These are phyloP conservation scores for Hemaris fuciformis DNA, from an alignment of 2,888 invertebrate genomes.

Conservation along the genomic window DNA sequence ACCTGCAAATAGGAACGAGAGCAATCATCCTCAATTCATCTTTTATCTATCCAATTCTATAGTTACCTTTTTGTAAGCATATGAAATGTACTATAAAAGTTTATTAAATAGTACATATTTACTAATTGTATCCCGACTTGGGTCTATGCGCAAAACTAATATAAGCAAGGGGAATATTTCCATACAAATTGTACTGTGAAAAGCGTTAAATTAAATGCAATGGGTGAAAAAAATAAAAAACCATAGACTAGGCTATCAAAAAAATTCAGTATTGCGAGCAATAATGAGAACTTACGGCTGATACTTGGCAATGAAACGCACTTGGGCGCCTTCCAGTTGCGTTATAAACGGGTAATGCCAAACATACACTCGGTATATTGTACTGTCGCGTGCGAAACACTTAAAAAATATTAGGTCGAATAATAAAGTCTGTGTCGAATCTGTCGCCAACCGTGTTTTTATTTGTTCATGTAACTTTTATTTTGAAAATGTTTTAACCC, in stretches of 20 bases:
- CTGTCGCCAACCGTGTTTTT: background rate
- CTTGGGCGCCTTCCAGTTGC: slow-evolving; percentile 46
- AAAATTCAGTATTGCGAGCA: slow-evolving; percentile 17
- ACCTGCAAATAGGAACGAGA: too few relatives aligned
- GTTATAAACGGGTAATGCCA: slow-evolving; percentile 47
- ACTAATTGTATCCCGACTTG: too few relatives aligned
- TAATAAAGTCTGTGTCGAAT: background rate
- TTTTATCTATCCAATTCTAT: too few relatives aligned
- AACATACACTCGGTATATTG: slow-evolving; percentile 30
- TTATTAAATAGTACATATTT: too few relatives aligned
- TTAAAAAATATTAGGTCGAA: background rate
- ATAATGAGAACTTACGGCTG: slow-evolving; percentile 33
- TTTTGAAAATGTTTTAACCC: too few relatives aligned
- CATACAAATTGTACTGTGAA: background rate
- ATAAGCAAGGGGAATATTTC: background rate
- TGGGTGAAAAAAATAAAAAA: background rate
- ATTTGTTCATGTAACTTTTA: too few relatives aligned
- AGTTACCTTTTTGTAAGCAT: too few relatives aligned
- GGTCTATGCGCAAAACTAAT: background rate
- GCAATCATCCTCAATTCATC: too few relatives aligned
- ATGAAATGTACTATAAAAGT: too few relatives aligned
- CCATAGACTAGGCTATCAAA: slow-evolving; percentile 10
- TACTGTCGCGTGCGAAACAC: slow-evolving; percentile 38
- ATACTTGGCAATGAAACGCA: slow-evolving; percentile 38
- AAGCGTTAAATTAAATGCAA: slow-evolving; percentile 13